These are phyloP conservation scores for Semotilus atromaculatus DNA, from an alignment of 2,797 vertebrate genomes.

Conservation along the genomic window DNA sequence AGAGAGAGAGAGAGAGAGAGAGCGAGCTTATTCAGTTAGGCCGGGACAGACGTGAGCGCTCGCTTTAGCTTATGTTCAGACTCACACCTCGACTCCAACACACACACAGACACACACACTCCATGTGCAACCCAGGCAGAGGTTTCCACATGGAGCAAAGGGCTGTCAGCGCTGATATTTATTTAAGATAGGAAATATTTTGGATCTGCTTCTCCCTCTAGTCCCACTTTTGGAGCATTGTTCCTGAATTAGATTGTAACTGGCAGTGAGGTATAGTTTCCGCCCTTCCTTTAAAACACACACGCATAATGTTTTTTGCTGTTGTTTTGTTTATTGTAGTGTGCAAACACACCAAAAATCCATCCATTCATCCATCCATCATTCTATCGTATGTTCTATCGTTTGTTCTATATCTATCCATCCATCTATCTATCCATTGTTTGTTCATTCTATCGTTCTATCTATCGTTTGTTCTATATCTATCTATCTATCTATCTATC, in stretches of 20 bases:
- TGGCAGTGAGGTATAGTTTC: slow-evolving; percentile 3
- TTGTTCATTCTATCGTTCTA: no score
- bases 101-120: neutral
- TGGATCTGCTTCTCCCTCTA: neutral
- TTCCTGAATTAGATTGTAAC: slow-evolving; percentile 16
- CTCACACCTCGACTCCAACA: neutral
- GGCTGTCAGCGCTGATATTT: neutral
- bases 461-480: no score
- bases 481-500: no score
- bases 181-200: neutral
- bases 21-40: slow-evolving; percentile 4
- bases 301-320: neutral
- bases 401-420: no score
- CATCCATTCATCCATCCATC: no score
- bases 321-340: slow-evolving; percentile 17
- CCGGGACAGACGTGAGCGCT: neutral
- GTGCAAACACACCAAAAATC: no score
- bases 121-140: neutral
- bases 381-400: no score
- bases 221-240: neutral
- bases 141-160: neutral
- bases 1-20: neutral
- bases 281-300: neutral
- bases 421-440: no score
- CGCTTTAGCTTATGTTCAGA: slow-evolving; percentile 36